These are phyloP conservation scores for Erpornis zantholeuca DNA, from an alignment of 2,113 vertebrate species.

Conservation along the genomic window DNA sequence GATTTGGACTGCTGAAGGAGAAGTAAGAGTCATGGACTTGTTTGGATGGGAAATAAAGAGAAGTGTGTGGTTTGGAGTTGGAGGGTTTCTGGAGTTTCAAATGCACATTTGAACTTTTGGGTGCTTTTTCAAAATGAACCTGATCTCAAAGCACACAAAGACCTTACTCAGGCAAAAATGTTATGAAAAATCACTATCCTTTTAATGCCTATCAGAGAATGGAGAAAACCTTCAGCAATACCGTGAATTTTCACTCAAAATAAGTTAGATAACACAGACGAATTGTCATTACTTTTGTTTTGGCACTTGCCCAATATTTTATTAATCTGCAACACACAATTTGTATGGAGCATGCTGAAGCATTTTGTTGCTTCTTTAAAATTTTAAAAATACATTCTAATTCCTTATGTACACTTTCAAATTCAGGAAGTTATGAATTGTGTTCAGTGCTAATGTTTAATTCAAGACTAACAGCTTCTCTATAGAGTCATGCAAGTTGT, in stretches of 20 bases:
- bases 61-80: not conserved
- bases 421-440: not conserved
- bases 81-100: not conserved
- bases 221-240: not conserved
- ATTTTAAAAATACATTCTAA: not conserved
- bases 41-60: not conserved
- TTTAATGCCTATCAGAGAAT: not conserved
- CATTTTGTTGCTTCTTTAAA: not conserved
- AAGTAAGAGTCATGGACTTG: not conserved
- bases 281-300: not conserved
- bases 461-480: not conserved
- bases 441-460: not conserved
- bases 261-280: not conserved
- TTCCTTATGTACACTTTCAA: not conserved
- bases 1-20: not conserved
- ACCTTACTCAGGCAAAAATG: not conserved
- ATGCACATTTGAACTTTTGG: not conserved
- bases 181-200: not conserved
- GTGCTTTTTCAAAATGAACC: not conserved
- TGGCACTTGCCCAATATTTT: not conserved
- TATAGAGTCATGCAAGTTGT: not conserved
- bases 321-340: not conserved
- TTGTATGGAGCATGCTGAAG: not conserved
- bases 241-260: not conserved
- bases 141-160: not conserved